Percentiles rank a stretch among this genome's conserved stretches.
Evolutionary conservation across 2,797 vertebrate genomes (phyloP).

Genomic region (Urocyon cinereoargenteus): DNA sequence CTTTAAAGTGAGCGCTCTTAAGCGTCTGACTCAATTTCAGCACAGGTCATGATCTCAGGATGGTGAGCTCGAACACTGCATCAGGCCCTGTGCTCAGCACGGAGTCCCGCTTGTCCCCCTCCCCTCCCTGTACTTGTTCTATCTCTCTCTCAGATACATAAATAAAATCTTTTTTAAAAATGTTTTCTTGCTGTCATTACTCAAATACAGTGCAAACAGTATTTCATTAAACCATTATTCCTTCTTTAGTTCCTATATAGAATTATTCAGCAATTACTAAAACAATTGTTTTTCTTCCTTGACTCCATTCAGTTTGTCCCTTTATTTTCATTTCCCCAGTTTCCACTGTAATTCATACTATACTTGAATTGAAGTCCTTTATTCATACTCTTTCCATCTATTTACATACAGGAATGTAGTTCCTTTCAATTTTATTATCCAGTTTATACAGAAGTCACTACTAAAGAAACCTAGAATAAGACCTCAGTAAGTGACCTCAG

Average conservation of each 20-base stretch:
- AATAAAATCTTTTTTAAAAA: not conserved
- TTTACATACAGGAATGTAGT: not conserved
- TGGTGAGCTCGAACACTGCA: not conserved
- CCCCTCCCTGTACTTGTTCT: not conserved
- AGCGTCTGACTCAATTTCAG: not conserved
- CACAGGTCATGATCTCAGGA: not conserved
- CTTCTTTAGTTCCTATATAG: not conserved
- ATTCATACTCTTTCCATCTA: not conserved
- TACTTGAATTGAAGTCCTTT: not conserved
- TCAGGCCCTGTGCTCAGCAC: not conserved
- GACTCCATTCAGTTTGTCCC: not conserved
- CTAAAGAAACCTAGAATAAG: not conserved
- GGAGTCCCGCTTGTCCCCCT: not conserved
- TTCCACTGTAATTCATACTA: not conserved
- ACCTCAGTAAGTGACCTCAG: not conserved
- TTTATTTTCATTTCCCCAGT: slow-evolving; percentile 46
- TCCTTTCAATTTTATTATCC: slow-evolving; percentile 29
- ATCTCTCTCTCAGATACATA: not conserved
- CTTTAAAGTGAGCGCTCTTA: not conserved
- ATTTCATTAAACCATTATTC: not conserved
- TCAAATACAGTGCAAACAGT: slow-evolving; percentile 20
- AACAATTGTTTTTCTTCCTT: slow-evolving; percentile 1
- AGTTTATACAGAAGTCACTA: slow-evolving; percentile 14
- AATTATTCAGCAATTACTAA: not conserved
- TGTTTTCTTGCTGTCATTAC: not conserved